Evolutionary conservation across 1,140 invertebrate species (phyloP), one percentile per base, ranked within the genome.

Genomic region (Drosophila chauvacae): DNA sequence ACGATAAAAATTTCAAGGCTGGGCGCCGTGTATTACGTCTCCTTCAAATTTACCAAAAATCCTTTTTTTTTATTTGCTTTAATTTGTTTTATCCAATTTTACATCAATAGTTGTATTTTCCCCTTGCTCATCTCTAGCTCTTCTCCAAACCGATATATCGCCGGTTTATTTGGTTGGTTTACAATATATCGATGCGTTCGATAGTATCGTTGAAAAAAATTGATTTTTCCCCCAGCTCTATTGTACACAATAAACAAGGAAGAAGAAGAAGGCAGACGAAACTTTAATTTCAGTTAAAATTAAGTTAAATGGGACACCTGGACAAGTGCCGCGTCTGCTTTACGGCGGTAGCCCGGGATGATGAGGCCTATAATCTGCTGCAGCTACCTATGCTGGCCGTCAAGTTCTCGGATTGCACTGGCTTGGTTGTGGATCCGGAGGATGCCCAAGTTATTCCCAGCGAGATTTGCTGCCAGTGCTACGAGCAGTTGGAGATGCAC

Each of bases 241-340:
- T n/a, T 18, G 20, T 71, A 58, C 10, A 73, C 69, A 83, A 65
- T 51, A 48, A 64, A 69, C 30, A 75, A 37, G 42, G 1, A 30
- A 26, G 39, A 14, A 13, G 28, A 30, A 26, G 39, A 14, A 1
- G 18, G 48, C 10, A 10, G 45, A 26, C 45, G 2, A 47, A 47
- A 3, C 14, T 10, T 7, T 13, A 0, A 37, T 20, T 35, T 50
- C 20, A 20, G 18, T 23, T 47, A 9, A 11, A 20, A 14, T 14
- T 18, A 1, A 18, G 14, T 44, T 37, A 44, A 26, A 65, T 83
- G 84, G 44, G 39, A 3, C 42, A 26, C 2, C 42, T 66, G 26
- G 41, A 42, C 18, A 83, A 68, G 26, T 91, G 88, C 51, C 88
- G 88, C 7, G 73, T 81, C 7, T 91, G 88, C 58, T 63, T 45